Evolutionary conservation across 2,888 invertebrate genomes (phyloP), one percentile per base, ranked within the genome.

Genomic region (Phrixothrix hirtus): DNA sequence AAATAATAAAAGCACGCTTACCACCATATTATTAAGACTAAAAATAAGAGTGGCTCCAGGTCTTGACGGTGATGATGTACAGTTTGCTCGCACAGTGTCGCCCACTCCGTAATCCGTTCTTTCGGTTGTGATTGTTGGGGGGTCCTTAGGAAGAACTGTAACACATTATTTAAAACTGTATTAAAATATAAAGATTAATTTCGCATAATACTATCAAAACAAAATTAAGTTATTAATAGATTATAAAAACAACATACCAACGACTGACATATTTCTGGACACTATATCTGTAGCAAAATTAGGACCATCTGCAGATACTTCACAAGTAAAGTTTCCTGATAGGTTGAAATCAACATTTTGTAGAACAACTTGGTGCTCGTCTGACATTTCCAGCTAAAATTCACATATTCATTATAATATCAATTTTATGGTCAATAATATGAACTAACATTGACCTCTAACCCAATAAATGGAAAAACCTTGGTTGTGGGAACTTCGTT

Each of bases 371-470:
- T 88, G 87, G 55, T 83, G 84, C 52, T 87, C 86, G 73, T 89
- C 87, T 14, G 89, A 89, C 63, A 81, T 81, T 65, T 82, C 81
- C 71, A 82, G 77, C 91, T 91, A 81, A 51, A 81, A 81, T n/a
- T n/a, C n/a, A n/a, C n/a, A n/a, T n/a, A n/a, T n/a, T n/a, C n/a
- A n/a, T n/a, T n/a, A n/a, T n/a, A n/a, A n/a, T n/a, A n/a, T n/a
- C n/a, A n/a, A n/a, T n/a, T n/a, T n/a, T n/a, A n/a, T n/a, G n/a
- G n/a, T n/a, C 34, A 16, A 12, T 34, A n/a, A 14, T 34, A n/a
- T 26, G 58, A 70, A 88, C 90, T 89, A 74, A 92, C 92, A 76
- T 92, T 89, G 38, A 92, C 87, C 64, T 83, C 81, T 57, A 92
- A 86, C 57, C 89, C 89, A 9, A 83, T 80, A 60, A 87, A 78